Evolutionary conservation across 2,113 vertebrate species (phyloP).

Genomic region (Phylloscopus trochiloides): DNA sequence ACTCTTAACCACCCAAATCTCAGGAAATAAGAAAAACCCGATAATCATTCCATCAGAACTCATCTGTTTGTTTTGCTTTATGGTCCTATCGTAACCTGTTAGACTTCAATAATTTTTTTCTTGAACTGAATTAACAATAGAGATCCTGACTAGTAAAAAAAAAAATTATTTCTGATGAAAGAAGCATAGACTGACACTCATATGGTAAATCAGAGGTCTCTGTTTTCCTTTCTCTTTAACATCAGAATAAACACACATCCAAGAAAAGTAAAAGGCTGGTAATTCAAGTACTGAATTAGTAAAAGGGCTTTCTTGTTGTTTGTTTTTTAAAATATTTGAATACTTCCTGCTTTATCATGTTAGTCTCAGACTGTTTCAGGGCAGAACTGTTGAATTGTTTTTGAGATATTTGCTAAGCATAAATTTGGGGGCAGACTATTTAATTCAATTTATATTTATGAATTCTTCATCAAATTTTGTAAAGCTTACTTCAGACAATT

Average conservation of each 20-base stretch:
- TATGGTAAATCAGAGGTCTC: not conserved
- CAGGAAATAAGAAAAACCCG: no score
- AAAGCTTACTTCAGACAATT: not conserved
- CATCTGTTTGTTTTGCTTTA: not conserved
- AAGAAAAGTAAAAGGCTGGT: not conserved
- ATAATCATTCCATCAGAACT: not conserved
- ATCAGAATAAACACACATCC: not conserved
- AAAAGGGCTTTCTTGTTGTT: accelerated
- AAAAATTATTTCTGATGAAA: not conserved
- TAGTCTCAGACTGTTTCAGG: not conserved
- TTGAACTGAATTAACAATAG: not conserved
- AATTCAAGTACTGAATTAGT: not conserved
- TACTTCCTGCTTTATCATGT: not conserved
- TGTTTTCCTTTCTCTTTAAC: not conserved
- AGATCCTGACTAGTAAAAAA: not conserved
- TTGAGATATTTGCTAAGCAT: not conserved
- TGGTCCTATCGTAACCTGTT: not conserved
- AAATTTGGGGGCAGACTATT: not conserved
- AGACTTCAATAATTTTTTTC: not conserved
- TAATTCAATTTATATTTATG: not conserved
- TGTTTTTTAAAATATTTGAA: not conserved
- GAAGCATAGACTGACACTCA: not conserved
- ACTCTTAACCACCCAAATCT: no score
- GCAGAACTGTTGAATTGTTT: not conserved
- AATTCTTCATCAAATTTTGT: not conserved